A percentile compares a stretch with the other conserved stretches of the same genome.
phyloP scores from a whole-genome alignment of 2,888 invertebrate species.

The Catotricha subobsoleta region DNA sequence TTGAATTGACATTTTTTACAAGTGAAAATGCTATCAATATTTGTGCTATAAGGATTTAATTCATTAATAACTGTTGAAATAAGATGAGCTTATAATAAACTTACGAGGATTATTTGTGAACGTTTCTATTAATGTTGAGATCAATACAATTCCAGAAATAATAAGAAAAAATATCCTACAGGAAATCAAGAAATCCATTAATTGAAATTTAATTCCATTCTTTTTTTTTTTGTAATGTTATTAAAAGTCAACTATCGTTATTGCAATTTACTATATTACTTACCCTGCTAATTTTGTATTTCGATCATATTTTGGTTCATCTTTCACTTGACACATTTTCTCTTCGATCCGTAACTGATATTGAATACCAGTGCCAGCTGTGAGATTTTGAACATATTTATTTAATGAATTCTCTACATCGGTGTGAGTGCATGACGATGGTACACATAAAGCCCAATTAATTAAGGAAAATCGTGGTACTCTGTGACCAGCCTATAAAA shows the following conservation, averaged over 20 bases:
- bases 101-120: constrained; percentile 19
- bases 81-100: constrained; percentile 3
- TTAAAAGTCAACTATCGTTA: background rate
- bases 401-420: constrained; percentile 32
- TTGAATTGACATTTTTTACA: constrained; percentile 35
- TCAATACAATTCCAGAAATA: constrained; percentile 24
- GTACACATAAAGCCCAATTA: constrained; percentile 54
- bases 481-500: constrained; percentile 48
- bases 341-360: constrained; percentile 38
- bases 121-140: constrained; percentile 25
- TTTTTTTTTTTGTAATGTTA: constrained; percentile 17
- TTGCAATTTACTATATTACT: too few species aligned
- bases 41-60: constrained; percentile 24
- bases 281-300: constrained; percentile 35
- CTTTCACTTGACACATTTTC: constrained; percentile 39
- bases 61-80: background rate
- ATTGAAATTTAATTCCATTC: constrained; percentile 11
- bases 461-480: constrained; percentile 50
- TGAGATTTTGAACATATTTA: constrained; percentile 35
- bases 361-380: constrained; percentile 38
- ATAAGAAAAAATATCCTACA: background rate
- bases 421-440: constrained; percentile 40
- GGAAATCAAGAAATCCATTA: background rate
- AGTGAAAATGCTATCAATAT: constrained; percentile 42
- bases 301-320: constrained; percentile 24